Base-by-base conservation (phyloP, 2,888 invertebrate genomes). In the Dione vanillae region DNA sequence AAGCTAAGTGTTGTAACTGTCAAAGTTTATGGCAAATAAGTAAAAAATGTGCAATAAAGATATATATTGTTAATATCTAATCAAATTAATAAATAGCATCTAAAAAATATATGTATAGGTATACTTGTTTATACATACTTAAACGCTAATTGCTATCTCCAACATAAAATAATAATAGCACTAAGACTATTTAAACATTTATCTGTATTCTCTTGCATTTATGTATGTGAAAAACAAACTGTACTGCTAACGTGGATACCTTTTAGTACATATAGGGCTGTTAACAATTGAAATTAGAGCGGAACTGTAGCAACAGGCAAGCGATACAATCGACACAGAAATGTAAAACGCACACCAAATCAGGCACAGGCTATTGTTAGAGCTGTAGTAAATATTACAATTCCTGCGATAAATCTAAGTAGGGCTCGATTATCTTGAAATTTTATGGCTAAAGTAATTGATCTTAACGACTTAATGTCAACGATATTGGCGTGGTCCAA, bases 251-350 rank as follows among this genome's bases (percentile, higher is more conserved):
- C 8, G 5, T 43, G 49, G 49, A 19, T 20, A 59, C 41, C 27
- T 61, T 20, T 43, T 43, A 11, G 27, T 27, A 10, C 19, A 43
- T 27, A 14, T 52, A 35, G 8, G 41, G 47, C 37, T 65, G 51
- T 61, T 45, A 70, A 67, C 66, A 67, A 66, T 70, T 62, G 67
- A 70, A 70, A 64, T 58, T 37, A 71, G 69, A 70, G 43, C 58
- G 69, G 65, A 70, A 65, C 65, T 47, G 65, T 43, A 45, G 27
- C 14, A 45, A 62, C 37, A 6, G 54, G 54, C 37, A n/a, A 16
- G 54, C 66, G 59, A 70, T 62, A 66, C 61, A 27, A 70, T 70
- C 62, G 37, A 70, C 59, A 66, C 19, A 67, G 65, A 65, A 58
- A 65, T 65, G 59, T 65, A 49, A 58, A 51, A 49, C 40, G 54